These are phyloP conservation scores for Brevimyrus niger DNA, from an alignment of 2,113 vertebrate genomes.

Conservation along the genomic window DNA sequence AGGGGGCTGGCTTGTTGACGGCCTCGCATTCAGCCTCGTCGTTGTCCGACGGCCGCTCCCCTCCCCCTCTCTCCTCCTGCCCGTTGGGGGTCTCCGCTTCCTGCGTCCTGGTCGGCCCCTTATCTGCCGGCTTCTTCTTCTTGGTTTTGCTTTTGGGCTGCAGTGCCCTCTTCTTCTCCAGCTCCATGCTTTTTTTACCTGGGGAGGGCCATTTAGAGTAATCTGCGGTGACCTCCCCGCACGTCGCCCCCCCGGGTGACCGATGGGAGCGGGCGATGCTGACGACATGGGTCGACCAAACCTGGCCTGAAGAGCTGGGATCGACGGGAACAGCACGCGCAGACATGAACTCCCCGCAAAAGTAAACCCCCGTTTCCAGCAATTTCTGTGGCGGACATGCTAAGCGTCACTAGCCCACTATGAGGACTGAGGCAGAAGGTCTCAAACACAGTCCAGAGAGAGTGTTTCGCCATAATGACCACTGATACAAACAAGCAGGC, in stretches of 20 bases:
- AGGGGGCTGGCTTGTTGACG: not conserved
- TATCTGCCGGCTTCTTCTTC: constrained; percentile 62
- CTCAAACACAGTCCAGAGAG: not conserved
- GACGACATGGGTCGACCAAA: not conserved
- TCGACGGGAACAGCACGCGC: not conserved
- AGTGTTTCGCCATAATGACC: not conserved
- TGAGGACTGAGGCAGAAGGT: not conserved
- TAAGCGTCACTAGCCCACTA: not conserved
- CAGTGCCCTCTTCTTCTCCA: constrained; percentile 70
- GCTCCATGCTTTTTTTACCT: constrained; percentile 80
- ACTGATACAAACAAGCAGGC: not conserved
- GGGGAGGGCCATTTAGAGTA: constrained; percentile 13
- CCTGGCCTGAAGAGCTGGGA: not conserved
- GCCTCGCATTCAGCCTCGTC: constrained; percentile 21
- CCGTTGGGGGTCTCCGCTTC: constrained; percentile 44
- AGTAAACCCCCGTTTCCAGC: not conserved
- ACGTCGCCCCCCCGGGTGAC: not conserved
- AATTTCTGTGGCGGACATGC: not conserved
- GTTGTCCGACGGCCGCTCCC: constrained; percentile 49
- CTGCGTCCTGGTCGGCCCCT: constrained; percentile 39
- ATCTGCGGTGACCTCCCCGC: not conserved
- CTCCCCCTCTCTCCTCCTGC: constrained; percentile 39
- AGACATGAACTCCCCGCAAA: not conserved
- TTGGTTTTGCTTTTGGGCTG: constrained; percentile 67
- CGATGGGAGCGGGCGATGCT: not conserved